Evolutionary conservation across 1,140 invertebrate genomes (phyloP).

Genomic region (Tetramorium simillimum): DNA sequence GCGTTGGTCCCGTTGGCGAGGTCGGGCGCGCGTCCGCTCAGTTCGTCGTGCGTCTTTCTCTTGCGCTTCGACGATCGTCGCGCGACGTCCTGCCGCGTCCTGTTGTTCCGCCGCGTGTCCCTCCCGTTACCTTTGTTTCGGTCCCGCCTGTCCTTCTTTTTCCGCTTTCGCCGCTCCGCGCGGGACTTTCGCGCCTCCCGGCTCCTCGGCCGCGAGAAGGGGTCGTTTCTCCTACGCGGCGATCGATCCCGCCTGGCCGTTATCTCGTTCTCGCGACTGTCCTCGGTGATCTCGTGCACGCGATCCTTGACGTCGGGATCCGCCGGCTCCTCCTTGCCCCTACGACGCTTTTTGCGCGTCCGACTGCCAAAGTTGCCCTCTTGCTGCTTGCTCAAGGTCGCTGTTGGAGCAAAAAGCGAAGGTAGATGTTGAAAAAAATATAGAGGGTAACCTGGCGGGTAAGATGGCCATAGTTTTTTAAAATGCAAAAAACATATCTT

Average conservation of each 20-base stretch:
- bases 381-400: conserved; percentile 15
- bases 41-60: conserved; percentile 59
- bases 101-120: conserved; percentile 31
- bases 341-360: conserved; percentile 71
- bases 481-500: too few species aligned
- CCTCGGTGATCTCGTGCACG: neutral
- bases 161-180: conserved; percentile 73
- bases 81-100: neutral
- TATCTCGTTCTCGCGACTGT: conserved; percentile 66
- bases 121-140: conserved; percentile 64
- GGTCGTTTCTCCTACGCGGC: conserved; percentile 1
- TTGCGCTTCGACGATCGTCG: conserved; percentile 57
- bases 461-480: too few species aligned
- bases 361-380: conserved; percentile 29
- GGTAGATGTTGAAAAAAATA: neutral
- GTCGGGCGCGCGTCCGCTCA: neutral
- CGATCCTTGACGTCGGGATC: neutral
- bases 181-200: conserved; percentile 69
- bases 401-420: conserved; percentile 5
- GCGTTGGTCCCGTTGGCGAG: neutral
- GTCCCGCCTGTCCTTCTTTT: conserved; percentile 72
- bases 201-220: conserved; percentile 57
- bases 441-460: too few species aligned
- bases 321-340: conserved; percentile 57
- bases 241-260: conserved; percentile 26